Evolutionary conservation across 2,113 vertebrate species (phyloP), one percentile per base, ranked within the genome.

Genomic region (Anseranas semipalmata): DNA sequence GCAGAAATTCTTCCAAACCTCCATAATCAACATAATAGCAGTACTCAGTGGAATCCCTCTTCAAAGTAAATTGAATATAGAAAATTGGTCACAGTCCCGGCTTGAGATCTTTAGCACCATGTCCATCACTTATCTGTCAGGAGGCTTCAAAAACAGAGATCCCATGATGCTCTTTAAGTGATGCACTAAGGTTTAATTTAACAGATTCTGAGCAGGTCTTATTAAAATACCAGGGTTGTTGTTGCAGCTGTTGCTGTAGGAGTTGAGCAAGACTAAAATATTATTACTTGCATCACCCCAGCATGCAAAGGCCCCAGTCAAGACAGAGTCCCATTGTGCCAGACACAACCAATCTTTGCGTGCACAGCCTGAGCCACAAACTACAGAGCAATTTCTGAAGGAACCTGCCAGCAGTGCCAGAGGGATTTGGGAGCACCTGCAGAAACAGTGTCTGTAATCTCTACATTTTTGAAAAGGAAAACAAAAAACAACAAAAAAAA

Each of bases 401-500:
- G 33, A 72, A 24, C 22, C 15, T 83, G 50, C 11, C 53, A 58
- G 59, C 43, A 55, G 20, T 32, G 20, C 52, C 56, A 46, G 20
- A 17, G 45, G 15, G 50, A 77, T 50, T 84, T 77, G 55, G 48
- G 63, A 81, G 50, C 18, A 46, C 15, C 39, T 20, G 24, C 30
- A 65, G 43, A 14, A 72, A 25, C 17, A 39, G 12, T 19, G 11
- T 12, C 16, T 50, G 22, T 58, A 72, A 50, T 30, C 4, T 56
- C 21, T 1, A 1, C 0, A 0, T 70, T 86, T 86, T 55, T 62
- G n/a, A n/a, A n/a, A n/a, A n/a, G n/a, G n/a, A n/a, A n/a, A n/a
- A n/a, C n/a, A n/a, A 50, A 24, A 12, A 50, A 50, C 24, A 50
- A 25, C 13, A 50, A 15, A n/a, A 56, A 77, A 72, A 48, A 3